phyloP scores from a whole-genome alignment of 2,113 vertebrate genomes.

The Myiozetetes cayanensis region DNA sequence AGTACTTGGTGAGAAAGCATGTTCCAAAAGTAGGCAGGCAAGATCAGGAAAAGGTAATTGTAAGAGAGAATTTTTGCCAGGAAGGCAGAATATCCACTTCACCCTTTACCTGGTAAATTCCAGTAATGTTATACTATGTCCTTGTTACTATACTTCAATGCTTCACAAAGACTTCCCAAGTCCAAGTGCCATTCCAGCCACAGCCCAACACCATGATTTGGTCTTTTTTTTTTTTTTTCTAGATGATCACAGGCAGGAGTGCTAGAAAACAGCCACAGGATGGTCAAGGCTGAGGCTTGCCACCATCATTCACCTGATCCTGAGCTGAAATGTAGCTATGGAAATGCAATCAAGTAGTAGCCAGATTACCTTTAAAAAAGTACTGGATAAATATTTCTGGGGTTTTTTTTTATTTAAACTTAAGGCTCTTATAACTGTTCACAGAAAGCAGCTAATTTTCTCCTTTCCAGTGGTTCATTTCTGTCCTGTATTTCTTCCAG shows the following conservation, averaged over 20 bases:
- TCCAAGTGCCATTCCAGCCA: background rate
- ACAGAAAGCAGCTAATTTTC: background rate
- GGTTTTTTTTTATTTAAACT: background rate
- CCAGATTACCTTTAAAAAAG: background rate
- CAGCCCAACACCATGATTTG: rapidly evolving
- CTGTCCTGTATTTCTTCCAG: background rate
- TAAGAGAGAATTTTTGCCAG: background rate
- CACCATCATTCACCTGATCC: background rate
- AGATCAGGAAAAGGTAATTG: background rate
- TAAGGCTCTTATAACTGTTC: background rate
- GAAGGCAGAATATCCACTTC: background rate
- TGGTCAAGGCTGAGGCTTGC: background rate
- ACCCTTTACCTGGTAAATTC: background rate
- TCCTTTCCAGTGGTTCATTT: background rate
- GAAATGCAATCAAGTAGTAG: background rate
- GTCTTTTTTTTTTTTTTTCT: background rate
- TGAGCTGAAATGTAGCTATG: background rate
- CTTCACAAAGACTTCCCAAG: background rate
- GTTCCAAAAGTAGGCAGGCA: background rate
- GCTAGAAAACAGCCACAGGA: background rate
- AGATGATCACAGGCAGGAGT: background rate
- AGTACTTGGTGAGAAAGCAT: background rate
- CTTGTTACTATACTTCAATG: background rate
- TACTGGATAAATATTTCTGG: background rate
- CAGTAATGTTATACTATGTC: background rate